Evolutionary conservation across 2,113 vertebrate genomes (phyloP).

Genomic region (Misgurnus mizolepis): DNA sequence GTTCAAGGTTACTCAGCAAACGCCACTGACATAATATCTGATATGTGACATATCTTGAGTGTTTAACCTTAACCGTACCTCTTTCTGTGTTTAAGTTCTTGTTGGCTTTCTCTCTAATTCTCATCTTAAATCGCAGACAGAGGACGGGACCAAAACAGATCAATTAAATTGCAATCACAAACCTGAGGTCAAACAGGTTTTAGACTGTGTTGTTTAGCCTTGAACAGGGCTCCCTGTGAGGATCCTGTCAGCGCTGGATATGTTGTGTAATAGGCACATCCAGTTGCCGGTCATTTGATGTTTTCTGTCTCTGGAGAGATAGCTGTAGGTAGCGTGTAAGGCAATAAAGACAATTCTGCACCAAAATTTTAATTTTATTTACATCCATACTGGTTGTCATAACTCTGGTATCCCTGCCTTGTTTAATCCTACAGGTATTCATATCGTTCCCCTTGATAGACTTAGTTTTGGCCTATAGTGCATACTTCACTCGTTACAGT

Average conservation of each 20-base stretch:
- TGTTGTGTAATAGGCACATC: slow-evolving; percentile 11
- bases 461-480: too few relatives aligned
- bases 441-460: too few relatives aligned
- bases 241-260: slow-evolving; percentile 7
- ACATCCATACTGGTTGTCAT: too few relatives aligned
- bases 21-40: slow-evolving; percentile 41
- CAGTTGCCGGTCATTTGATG: slow-evolving; percentile 22
- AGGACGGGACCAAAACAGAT: slow-evolving; percentile 26
- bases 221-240: slow-evolving; percentile 4
- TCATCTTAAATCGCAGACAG: background rate
- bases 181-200: slow-evolving; percentile 3
- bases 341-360: background rate
- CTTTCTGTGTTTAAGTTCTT: background rate
- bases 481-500: too few relatives aligned
- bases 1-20: slow-evolving; percentile 65
- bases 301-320: slow-evolving; percentile 23
- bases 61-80: background rate
- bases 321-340: background rate
- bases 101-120: slow-evolving; percentile 2
- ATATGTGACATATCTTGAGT: slow-evolving; percentile 29
- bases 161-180: slow-evolving; percentile 36
- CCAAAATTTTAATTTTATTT: background rate
- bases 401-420: too few relatives aligned
- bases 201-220: slow-evolving; percentile 19
- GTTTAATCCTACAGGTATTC: too few relatives aligned